Base-by-base conservation (phyloP, 2,797 vertebrate genomes). In the Chelmon rostratus region DNA sequence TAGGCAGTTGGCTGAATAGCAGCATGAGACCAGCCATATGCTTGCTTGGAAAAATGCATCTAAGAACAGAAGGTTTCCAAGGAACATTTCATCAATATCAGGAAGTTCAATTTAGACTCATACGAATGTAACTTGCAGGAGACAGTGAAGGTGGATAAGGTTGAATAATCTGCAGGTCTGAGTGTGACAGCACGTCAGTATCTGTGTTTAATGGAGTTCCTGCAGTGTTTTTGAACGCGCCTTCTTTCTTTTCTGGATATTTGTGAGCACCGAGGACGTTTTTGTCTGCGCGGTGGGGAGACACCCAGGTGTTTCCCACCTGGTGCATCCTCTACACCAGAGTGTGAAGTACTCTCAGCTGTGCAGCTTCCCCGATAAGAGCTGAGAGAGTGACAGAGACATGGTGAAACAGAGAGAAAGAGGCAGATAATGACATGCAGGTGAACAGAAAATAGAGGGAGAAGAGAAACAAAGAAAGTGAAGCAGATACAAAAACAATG, bases 311-410 rank as follows among this genome's bases (percentile, higher is more conserved):
- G 16, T 54, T 13, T 37, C 40, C 25, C 73, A 46, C 37, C 31
- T 58, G 73, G 61, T 31, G 58, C 58, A 5, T 21, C 53, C 49
- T 68, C 67, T 33, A 2, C n/a, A 16, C 0, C 7, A 0, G 33
- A 13, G 23, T 35, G 62, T 63, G 42, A 68, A 85, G 76, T 21
- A 79, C 58, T 79, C 73, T 65, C 76, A 68, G 69, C 69, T 74
- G 78, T 2, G 1, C 25, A 5, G 49, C 47, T 23, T 2, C 49
- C 35, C 28, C 3, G 31, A 35, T 63, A 35, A 63, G 21, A 62
- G 56, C 1, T 4, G 23, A 15, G 3, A 52, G 19, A 16, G 0
- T 3, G 23, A 18, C 5, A 52, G 19, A 12, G 21, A 67, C 1
- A 6, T 3, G 1, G 5, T 6, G 28, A 53, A 40, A 56, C 21